Evolutionary conservation across 2,888 invertebrate species (phyloP).

Genomic region (Serripes groenlandicus): DNA sequence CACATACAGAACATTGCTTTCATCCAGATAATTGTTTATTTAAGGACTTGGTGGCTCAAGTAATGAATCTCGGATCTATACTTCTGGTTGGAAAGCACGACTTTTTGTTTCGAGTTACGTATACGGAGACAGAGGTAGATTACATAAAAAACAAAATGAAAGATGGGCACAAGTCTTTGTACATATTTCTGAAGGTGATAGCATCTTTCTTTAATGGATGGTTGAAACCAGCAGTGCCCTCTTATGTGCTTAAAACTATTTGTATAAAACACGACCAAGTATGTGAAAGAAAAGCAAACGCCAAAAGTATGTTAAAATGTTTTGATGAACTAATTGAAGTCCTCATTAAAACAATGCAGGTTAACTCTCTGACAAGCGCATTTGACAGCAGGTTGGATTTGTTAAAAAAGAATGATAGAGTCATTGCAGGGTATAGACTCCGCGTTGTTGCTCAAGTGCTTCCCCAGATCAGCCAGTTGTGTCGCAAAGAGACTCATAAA

Average conservation of each 20-base stretch:
- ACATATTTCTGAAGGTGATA: neutral
- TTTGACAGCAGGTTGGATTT: neutral
- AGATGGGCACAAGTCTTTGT: neutral
- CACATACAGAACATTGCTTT: neutral
- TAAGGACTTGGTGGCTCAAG: neutral
- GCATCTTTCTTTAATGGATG: neutral
- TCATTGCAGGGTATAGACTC: too few relatives aligned
- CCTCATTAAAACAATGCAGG: neutral
- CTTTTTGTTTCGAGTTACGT: neutral
- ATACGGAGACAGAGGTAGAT: slow-evolving; percentile 21
- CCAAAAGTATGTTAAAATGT: neutral
- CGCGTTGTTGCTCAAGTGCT: too few relatives aligned
- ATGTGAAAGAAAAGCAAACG: neutral
- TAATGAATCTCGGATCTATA: neutral
- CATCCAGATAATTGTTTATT: neutral
- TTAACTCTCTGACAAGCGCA: neutral
- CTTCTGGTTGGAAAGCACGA: neutral
- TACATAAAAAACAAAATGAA: slow-evolving; percentile 15
- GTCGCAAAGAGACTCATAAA: too few relatives aligned
- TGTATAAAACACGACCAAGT: slow-evolving; percentile 15
- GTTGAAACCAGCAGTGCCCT: neutral
- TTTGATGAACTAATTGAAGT: neutral
- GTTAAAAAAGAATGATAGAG: too few relatives aligned
- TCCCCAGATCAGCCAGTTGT: too few relatives aligned
- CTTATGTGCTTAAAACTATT: neutral